Conservation (phyloP, 1,140 invertebrate genomes). For the Euschistus heros region DNA sequence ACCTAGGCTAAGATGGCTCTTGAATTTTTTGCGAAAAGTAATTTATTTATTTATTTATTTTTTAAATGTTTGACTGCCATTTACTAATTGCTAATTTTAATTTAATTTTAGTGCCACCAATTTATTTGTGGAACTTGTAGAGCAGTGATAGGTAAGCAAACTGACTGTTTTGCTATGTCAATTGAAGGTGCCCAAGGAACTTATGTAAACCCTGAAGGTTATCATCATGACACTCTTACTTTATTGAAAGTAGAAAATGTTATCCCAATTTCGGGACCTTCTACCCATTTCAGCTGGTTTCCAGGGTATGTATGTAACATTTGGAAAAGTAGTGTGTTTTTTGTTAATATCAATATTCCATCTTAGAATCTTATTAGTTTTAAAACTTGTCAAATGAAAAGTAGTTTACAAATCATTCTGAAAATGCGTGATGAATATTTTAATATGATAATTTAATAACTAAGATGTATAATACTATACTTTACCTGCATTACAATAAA, state of each 20-base stretch:
- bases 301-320: constrained; percentile 50
- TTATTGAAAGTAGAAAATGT: constrained; percentile 51
- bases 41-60: constrained; percentile 22
- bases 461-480: too few relatives aligned
- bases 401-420: neutral
- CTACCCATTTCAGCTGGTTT: constrained; percentile 71
- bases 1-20: constrained; percentile 53
- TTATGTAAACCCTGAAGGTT: constrained; percentile 69
- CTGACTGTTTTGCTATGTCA: constrained; percentile 70
- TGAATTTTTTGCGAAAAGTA: constrained; percentile 49
- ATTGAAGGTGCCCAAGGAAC: constrained; percentile 67
- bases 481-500: too few relatives aligned
- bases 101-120: constrained; percentile 34
- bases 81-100: constrained; percentile 1
- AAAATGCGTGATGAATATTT: neutral
- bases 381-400: neutral
- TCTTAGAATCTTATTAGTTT: neutral
- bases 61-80: too few relatives aligned
- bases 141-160: constrained; percentile 48
- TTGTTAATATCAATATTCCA: neutral
- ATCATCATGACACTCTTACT: constrained; percentile 73
- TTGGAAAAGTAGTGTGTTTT: neutral
- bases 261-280: constrained; percentile 42
- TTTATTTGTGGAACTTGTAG: constrained; percentile 55
- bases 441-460: neutral